Percentiles rank a stretch among this genome's conserved stretches.
Evolutionary conservation across 1,140 invertebrate species (phyloP).

Genomic region (Pomacea maculata): DNA sequence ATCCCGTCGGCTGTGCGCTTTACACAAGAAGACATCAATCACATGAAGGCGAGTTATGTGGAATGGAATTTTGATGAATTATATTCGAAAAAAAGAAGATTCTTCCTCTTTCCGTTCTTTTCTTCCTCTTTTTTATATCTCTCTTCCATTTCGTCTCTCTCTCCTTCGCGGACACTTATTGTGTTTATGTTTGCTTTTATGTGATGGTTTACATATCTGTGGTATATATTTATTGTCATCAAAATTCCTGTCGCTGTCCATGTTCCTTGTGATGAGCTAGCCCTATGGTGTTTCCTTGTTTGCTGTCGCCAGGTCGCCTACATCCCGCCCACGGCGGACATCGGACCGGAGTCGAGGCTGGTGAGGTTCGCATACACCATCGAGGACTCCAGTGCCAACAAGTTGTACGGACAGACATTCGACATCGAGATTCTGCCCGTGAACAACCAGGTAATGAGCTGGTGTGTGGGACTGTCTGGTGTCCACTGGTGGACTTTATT

Average conservation of each 20-base stretch:
- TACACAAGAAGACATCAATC: slow-evolving; percentile 65
- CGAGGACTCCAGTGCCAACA: slow-evolving; percentile 62
- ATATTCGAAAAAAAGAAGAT: too few species aligned
- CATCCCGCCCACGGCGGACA: slow-evolving; percentile 63
- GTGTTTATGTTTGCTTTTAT: too few species aligned
- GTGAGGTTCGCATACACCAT: slow-evolving; percentile 65
- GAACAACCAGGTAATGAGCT: slow-evolving; percentile 49
- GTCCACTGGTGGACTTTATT: too few species aligned
- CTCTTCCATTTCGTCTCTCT: neutral
- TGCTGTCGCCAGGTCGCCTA: slow-evolving; percentile 54
- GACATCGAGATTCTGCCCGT: slow-evolving; percentile 61
- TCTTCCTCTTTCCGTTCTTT: neutral
- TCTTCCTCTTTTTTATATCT: too few species aligned
- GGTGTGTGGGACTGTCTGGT: too few species aligned
- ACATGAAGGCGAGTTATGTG: slow-evolving; percentile 47
- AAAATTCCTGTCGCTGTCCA: too few species aligned
- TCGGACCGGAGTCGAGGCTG: slow-evolving; percentile 63
- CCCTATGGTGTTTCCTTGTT: neutral
- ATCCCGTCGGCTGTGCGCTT: slow-evolving; percentile 52
- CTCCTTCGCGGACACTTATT: too few species aligned
- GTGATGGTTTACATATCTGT: too few species aligned
- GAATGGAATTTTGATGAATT: neutral
- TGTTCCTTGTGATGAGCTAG: too few species aligned
- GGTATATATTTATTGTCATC: too few species aligned
- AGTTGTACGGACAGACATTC: slow-evolving; percentile 63